These are phyloP conservation scores for Tigriopus californicus DNA, from an alignment of 2,888 invertebrate species.

Conservation along the genomic window DNA sequence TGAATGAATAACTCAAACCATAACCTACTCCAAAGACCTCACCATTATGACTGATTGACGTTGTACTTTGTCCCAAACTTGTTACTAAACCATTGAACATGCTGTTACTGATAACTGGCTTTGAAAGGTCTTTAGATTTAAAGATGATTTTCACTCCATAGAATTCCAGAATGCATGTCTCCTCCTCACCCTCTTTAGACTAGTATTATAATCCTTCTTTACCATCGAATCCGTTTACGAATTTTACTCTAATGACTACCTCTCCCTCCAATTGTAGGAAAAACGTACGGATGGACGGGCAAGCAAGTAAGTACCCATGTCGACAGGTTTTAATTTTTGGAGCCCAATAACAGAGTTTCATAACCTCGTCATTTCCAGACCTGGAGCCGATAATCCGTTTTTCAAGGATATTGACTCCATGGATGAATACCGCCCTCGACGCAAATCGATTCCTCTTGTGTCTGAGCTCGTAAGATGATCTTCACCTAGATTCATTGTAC, in stretches of 20 bases:
- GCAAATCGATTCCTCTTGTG: conserved; percentile 93
- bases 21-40: too few species aligned
- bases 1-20: too few species aligned
- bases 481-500: too few species aligned
- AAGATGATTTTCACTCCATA: too few species aligned
- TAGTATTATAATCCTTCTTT: neutral
- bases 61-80: too few species aligned
- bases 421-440: conserved; percentile 84
- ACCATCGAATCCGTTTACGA: too few species aligned
- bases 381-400: conserved; percentile 62
- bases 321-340: neutral
- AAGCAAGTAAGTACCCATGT: neutral
- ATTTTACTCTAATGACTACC: too few species aligned
- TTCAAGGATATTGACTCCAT: conserved; percentile 99
- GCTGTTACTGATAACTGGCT: too few species aligned
- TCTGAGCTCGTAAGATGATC: conserved; percentile 86
- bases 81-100: too few species aligned
- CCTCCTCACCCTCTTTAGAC: neutral
- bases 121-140: too few species aligned
- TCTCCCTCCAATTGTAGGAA: neutral
- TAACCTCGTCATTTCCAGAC: neutral
- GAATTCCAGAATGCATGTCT: too few species aligned
- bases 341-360: neutral
- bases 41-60: too few species aligned
- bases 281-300: neutral